A percentile compares a stretch with the other conserved stretches of the same genome.
Conservation (phyloP, 2,888 invertebrate genomes). For the Platypus cylindrus region DNA sequence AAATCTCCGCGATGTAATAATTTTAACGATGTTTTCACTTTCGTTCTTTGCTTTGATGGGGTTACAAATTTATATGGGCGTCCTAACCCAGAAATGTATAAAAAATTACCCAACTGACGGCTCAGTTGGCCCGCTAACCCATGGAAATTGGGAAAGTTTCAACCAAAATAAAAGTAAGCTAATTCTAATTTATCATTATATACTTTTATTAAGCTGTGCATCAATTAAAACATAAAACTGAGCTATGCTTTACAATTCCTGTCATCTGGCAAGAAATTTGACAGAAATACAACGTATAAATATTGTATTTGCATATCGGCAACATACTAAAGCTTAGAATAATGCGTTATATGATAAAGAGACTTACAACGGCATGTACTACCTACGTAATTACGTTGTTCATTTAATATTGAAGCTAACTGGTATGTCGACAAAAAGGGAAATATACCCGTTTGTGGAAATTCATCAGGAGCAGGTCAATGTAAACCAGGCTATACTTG, state of each 20-base stretch:
- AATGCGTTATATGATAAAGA: no score
- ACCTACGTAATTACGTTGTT: no score
- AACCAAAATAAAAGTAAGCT: constrained; percentile 67
- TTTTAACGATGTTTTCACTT: constrained; percentile 96
- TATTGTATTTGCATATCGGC: no score
- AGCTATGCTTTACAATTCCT: constrained; percentile 1
- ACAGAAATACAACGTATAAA: no score
- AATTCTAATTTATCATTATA: no score
- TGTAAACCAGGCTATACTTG: constrained; percentile 82
- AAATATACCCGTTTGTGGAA: constrained; percentile 75
- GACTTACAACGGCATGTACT: no score
- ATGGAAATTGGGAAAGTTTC: constrained; percentile 73
- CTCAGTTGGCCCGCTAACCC: constrained; percentile 75
- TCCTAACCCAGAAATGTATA: constrained; percentile 92
- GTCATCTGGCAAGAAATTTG: neutral
- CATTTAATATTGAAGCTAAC: constrained; percentile 59
- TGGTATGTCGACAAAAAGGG: constrained; percentile 55
- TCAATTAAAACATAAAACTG: no score
- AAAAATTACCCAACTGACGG: constrained; percentile 77
- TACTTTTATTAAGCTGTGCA: no score
- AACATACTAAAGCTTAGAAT: no score
- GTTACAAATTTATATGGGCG: constrained; percentile 97
- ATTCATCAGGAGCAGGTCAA: constrained; percentile 82
- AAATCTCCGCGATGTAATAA: constrained; percentile 98
- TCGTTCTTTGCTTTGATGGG: constrained; percentile 98